phyloP scores from a whole-genome alignment of 2,888 invertebrate species.

The Oscheius sp. region DNA sequence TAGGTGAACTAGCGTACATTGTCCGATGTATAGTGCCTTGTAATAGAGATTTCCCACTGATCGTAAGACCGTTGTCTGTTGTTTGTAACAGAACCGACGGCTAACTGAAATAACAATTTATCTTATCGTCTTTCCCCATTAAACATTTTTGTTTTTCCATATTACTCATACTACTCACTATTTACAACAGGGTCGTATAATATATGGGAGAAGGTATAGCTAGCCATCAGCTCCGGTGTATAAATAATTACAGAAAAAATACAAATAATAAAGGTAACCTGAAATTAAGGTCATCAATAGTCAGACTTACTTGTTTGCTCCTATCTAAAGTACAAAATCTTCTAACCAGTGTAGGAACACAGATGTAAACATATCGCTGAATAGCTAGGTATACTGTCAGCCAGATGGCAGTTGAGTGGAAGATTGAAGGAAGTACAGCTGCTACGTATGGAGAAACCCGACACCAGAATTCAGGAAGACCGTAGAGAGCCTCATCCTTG shows the following conservation, averaged over 20 bases:
- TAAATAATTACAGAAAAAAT: conserved; percentile 58
- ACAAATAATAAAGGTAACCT: conserved; percentile 74
- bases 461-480: conserved; percentile 68
- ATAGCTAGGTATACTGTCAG: conserved; percentile 87
- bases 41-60: conserved; percentile 79
- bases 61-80: conserved; percentile 44
- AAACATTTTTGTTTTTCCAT: background rate
- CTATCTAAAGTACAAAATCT: conserved; percentile 77
- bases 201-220: conserved; percentile 21
- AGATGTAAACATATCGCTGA: conserved; percentile 92
- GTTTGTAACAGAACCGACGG: conserved; percentile 48
- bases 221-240: conserved; percentile 61
- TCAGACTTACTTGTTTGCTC: conserved; percentile 62
- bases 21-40: conserved; percentile 73
- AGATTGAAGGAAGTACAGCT: conserved; percentile 80
- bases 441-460: conserved; percentile 74
- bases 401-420: conserved; percentile 94
- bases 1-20: conserved; percentile 87
- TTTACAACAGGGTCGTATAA: conserved; percentile 11
- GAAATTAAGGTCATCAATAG: conserved; percentile 15
- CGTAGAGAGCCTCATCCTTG: conserved; percentile 50
- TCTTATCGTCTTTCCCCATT: background rate
- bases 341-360: conserved; percentile 87
- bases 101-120: conserved; percentile 43
- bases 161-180: conserved; percentile 19